phyloP scores from a whole-genome alignment of 2,113 vertebrate genomes.

The Tachysurus fulvidraco region DNA sequence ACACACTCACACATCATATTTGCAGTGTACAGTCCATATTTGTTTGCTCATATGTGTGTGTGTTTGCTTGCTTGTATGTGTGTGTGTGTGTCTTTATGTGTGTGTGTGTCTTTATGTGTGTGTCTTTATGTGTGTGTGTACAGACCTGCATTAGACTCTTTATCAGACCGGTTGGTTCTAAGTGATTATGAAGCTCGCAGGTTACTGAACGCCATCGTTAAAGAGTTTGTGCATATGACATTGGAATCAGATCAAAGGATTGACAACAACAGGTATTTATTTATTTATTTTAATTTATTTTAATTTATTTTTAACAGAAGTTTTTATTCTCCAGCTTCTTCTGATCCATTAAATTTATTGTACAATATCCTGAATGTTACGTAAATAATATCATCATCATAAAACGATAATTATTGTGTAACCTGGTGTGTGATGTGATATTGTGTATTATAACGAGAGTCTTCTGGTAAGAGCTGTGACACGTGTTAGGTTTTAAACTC shows the following conservation, averaged over 20 bases:
- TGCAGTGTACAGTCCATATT: neutral
- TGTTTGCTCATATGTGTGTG: neutral
- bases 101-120: conserved; percentile 19
- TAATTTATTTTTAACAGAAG: neutral
- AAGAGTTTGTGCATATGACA: conserved; percentile 87
- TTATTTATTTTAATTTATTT: too few species aligned
- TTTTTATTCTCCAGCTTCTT: neutral
- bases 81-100: conserved; percentile 40
- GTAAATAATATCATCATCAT: neutral
- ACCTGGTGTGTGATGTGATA: neutral
- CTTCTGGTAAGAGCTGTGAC: neutral
- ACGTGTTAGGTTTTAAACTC: neutral
- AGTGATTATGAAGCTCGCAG: conserved; percentile 85
- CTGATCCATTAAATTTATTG: neutral
- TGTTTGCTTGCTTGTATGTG: conserved; percentile 4
- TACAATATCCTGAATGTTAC: neutral
- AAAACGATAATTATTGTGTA: neutral
- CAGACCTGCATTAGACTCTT: conserved; percentile 82
- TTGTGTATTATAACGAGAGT: neutral
- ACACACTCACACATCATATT: conserved; percentile 25
- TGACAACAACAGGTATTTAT: conserved; percentile 83
- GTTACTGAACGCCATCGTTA: conserved; percentile 87
- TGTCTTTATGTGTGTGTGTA: conserved; percentile 30
- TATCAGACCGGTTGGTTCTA: conserved; percentile 78
- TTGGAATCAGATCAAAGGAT: conserved; percentile 81